Evolutionary conservation across 1,140 invertebrate species (phyloP), one percentile per base, ranked within the genome.

Genomic region (Halyomorpha halys): DNA sequence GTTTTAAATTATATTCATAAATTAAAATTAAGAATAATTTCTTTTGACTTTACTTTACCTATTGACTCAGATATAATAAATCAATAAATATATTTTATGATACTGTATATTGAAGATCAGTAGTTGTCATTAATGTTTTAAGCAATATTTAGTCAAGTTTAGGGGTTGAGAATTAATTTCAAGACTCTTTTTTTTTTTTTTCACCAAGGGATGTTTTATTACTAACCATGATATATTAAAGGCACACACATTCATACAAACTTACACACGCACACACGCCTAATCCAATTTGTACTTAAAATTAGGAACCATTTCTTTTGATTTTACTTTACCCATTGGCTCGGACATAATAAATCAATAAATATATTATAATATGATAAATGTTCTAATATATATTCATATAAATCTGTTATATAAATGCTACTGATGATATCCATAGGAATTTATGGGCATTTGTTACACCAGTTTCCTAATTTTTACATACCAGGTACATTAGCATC

Each of bases 221-320:
- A 68, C 62, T 68, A 68, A 64, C 23, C 63, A 68, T 66, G 67
- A 65, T 68, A 66, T 68, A 68, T 68, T 66, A 68, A 68, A 68
- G 67, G 67, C 67, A 68, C 67, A 68, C 67, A 66, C 67, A 68
- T 23, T 56, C 34, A 39, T 39, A 39, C 34, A 39, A 39, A 39
- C 34, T 39, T 39, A 39, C 34, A 39, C 53, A 56, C 53, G 5
- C 67, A 66, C 67, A 66, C 65, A 68, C 65, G 66, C 67, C 65
- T 66, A 68, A 68, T 68, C 59, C 65, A 68, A 66, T 68, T 66
- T 68, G 64, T 68, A 68, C 68, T 68, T 68, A 68, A 68, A 68
- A 65, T 66, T 68, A 66, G 65, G 68, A 67, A 68, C 65, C 68
- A 65, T 68, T 64, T 66, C 68, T 68, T 68, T 66, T 68, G 65